Conservation (phyloP, 2,113 vertebrate species). For the Coturnix japonica region DNA sequence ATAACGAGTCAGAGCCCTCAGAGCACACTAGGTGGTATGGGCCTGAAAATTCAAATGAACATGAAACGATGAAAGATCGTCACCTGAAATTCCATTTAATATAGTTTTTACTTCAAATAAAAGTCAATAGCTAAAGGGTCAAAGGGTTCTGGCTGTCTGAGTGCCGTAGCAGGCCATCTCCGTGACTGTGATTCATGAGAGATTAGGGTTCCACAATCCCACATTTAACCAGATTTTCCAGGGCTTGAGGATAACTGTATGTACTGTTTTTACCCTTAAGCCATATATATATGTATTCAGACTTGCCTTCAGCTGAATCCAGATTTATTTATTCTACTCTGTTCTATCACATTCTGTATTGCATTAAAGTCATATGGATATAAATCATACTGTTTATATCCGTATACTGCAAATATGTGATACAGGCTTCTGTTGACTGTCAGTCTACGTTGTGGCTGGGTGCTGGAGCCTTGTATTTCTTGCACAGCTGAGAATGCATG, state of each 20-base stretch:
- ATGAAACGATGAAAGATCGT: not conserved
- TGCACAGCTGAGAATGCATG: constrained; percentile 44
- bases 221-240: not conserved
- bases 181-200: not conserved
- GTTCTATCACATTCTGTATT: not conserved
- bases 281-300: not conserved
- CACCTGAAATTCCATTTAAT: not conserved
- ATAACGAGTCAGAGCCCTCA: not conserved
- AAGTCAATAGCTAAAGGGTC: not conserved
- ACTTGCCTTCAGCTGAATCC: not conserved
- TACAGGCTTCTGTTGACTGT: not conserved
- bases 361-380: constrained; percentile 38
- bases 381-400: not conserved
- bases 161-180: not conserved
- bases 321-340: not conserved
- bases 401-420: constrained; percentile 21
- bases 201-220: not conserved
- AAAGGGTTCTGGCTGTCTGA: not conserved
- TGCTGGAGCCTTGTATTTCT: not conserved
- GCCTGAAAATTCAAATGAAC: not conserved
- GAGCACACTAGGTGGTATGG: not conserved
- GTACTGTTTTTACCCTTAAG: not conserved
- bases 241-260: not conserved
- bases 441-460: not conserved
- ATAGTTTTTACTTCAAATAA: not conserved